Evolutionary conservation across 1,140 invertebrate species (phyloP), one percentile per base, ranked within the genome.

Genomic region (Delia radicum): DNA sequence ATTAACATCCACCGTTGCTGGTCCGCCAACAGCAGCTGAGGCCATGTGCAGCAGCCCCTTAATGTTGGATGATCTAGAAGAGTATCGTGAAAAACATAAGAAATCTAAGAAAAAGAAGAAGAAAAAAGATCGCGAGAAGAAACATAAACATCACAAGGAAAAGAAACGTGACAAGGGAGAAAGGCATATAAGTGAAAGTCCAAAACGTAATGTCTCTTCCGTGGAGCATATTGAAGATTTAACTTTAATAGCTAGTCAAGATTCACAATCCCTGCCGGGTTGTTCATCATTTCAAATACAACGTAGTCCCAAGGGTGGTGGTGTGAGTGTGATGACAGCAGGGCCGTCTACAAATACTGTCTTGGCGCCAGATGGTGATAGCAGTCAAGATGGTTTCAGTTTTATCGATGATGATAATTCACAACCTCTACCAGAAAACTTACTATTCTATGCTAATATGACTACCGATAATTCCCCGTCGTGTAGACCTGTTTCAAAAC

Each of bases 91-190:
- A 74, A 87, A 89, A 1, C 91, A 92, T 76, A 93, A 93, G 77
- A 93, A 94, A 78, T 86, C 91, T 0, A 94, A 93, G 80, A 93
- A 93, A 83, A 94, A 94, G 81, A 93, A 93, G 78, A 94, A 93
- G 83, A 93, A 93, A 81, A 92, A 92, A 81, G 89, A 91, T 79
- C 87, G 89, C 21, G 89, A 91, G 75, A 92, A 91, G 78, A 88
- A 91, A 55, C 91, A 93, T 76, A 92, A 93, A 73, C 92, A 94
- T 84, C 91, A 93, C 81, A 92, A 93, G 79, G 93, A 94, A 80
- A 88, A 89, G 46, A 76, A 74, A 37, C 81, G 83, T 0, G 84
- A 84, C 55, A 79, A 81, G 21, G 83, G 74, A 18, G 77, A 73
- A 27, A 48, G 77, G 2, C 75, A 76, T 78, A 61, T 73, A 31